Conservation (phyloP, 1,140 invertebrate species). For the Drosophila ironensis region DNA sequence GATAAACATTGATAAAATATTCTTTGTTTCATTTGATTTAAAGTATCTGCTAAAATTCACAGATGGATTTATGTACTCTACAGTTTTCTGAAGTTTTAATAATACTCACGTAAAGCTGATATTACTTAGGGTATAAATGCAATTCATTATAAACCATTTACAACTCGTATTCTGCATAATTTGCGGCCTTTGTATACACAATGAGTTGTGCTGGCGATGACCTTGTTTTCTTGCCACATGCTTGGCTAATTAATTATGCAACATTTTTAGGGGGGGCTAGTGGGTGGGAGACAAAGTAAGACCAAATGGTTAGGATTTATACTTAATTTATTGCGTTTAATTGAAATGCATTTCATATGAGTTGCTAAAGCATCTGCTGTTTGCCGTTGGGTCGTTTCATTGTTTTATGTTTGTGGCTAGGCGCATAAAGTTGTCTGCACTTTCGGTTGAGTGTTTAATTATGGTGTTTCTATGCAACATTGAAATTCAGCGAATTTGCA, state of each 20-base stretch:
- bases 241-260: constrained; percentile 57
- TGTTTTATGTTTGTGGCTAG: constrained; percentile 6
- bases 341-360: constrained; percentile 55
- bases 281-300: not conserved
- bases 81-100: no score
- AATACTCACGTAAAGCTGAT: not conserved
- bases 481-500: not conserved
- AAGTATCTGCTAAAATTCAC: no score
- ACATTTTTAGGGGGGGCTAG: constrained; percentile 9
- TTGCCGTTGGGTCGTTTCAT: no score
- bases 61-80: no score
- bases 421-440: constrained; percentile 22
- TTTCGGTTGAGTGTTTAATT: constrained; percentile 13
- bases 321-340: constrained; percentile 66
- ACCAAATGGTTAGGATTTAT: constrained; percentile 8
- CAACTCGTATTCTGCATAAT: constrained; percentile 42
- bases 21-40: no score
- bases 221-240: constrained; percentile 26
- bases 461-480: constrained; percentile 6
- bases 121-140: not conserved
- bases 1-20: no score
- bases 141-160: not conserved
- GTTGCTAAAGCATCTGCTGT: constrained; percentile 13
- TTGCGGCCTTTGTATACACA: constrained; percentile 28
- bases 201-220: constrained; percentile 6